These are phyloP conservation scores for Phymastichus coffea DNA, from an alignment of 1,140 invertebrate species.

Conservation along the genomic window DNA sequence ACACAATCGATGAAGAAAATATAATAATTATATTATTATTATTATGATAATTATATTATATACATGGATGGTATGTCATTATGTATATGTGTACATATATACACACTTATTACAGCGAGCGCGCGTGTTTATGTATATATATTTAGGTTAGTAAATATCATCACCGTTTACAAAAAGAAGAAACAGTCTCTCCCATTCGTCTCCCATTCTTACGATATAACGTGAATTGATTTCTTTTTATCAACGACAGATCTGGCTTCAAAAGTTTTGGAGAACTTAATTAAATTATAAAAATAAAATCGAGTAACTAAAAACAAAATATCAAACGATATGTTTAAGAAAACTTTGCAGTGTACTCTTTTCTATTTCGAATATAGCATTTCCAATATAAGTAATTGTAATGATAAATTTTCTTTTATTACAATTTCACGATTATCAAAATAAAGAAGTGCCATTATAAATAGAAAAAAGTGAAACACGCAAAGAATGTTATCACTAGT, in stretches of 20 bases:
- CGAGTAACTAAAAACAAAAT: neutral
- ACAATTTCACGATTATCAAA: neutral
- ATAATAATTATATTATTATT: conserved; percentile 33
- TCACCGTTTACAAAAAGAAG: conserved; percentile 18
- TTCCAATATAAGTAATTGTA: neutral
- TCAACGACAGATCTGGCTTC: conserved; percentile 10
- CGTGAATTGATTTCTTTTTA: conserved; percentile 5
- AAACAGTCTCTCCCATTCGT: conserved; percentile 21
- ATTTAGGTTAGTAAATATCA: conserved; percentile 30
- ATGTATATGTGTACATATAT: conserved; percentile 56
- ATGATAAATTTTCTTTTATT: neutral
- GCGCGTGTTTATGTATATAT: conserved; percentile 40
- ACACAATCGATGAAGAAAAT: conserved; percentile 26
- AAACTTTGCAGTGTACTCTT: neutral
- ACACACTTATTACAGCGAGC: conserved; percentile 44
- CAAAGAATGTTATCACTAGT: conserved; percentile 13
- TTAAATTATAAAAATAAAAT: neutral
- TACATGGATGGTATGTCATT: conserved; percentile 51
- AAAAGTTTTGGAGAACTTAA: neutral
- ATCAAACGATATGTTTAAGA: neutral
- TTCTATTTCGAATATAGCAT: neutral
- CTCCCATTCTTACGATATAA: conserved; percentile 16
- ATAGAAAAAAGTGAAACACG: neutral
- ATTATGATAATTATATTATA: conserved; percentile 48
- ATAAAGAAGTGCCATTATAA: neutral